Conservation (phyloP, 2,888 invertebrate genomes). For the Drosophila putrida region DNA sequence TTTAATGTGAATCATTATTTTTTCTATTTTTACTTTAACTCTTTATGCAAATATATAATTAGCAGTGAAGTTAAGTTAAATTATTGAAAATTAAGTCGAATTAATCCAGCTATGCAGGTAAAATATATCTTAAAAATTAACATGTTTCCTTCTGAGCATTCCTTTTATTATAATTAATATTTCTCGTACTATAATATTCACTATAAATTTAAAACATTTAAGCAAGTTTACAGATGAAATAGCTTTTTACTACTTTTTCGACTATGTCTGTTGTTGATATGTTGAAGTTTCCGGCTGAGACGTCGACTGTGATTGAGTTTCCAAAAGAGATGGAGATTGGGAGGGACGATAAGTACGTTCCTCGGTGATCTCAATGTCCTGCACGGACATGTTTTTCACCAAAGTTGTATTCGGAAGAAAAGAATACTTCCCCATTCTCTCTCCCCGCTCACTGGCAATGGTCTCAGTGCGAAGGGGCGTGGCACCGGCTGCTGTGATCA, state of each 20-base stretch:
- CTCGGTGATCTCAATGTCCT: conserved; percentile 79
- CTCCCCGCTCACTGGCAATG: conserved; percentile 89
- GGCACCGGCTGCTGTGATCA: conserved; percentile 93
- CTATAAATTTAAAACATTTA: too few species aligned
- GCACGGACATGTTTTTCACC: conserved; percentile 72
- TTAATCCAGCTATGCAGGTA: neutral
- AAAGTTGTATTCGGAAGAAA: conserved; percentile 82
- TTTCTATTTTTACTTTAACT: too few species aligned
- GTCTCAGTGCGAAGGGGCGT: conserved; percentile 95
- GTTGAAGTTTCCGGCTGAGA: neutral
- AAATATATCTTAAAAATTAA: neutral
- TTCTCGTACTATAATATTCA: too few species aligned
- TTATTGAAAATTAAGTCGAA: neutral
- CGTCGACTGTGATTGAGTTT: neutral
- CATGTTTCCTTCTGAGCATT: too few species aligned
- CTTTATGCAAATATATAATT: too few species aligned
- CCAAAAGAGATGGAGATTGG: neutral
- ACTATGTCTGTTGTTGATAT: neutral
- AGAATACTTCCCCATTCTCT: conserved; percentile 77
- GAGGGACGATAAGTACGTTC: conserved; percentile 47
- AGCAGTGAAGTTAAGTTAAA: too few species aligned
- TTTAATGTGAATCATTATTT: too few species aligned
- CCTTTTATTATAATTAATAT: too few species aligned
- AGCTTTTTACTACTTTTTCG: neutral
- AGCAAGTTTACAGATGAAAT: too few species aligned